These are phyloP conservation scores for Nemapogon koenigi DNA, from an alignment of 2,888 invertebrate genomes.

Conservation along the genomic window DNA sequence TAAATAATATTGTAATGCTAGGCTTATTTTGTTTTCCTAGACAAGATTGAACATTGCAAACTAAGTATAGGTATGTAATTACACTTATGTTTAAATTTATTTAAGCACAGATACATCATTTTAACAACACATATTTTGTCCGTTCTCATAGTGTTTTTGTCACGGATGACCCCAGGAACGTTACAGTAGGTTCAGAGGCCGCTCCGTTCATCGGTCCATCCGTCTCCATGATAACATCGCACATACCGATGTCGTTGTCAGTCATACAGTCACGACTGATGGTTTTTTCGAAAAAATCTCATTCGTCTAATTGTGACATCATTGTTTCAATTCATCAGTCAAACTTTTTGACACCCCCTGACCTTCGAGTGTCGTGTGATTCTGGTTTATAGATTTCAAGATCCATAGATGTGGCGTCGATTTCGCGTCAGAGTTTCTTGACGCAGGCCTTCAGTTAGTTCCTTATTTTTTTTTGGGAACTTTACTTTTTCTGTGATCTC, in stretches of 20 bases:
- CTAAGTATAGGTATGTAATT: too few species aligned
- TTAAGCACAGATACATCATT: too few species aligned
- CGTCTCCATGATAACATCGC: constrained; percentile 32
- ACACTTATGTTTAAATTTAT: too few species aligned
- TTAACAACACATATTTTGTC: too few species aligned
- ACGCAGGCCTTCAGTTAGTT: too few species aligned
- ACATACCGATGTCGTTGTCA: constrained; percentile 27
- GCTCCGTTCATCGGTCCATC: constrained; percentile 21
- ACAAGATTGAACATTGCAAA: too few species aligned
- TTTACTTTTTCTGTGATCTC: too few species aligned
- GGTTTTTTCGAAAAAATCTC: constrained; percentile 22
- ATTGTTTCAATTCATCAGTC: constrained; percentile 50
- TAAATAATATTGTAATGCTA: too few species aligned
- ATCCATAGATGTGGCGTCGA: constrained; percentile 10
- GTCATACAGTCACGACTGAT: constrained; percentile 15
- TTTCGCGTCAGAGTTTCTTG: too few species aligned
- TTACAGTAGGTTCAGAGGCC: constrained; percentile 14
- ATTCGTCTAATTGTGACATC: constrained; percentile 52
- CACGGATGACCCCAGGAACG: constrained; percentile 2
- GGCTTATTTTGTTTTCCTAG: too few species aligned
- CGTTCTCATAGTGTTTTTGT: too few species aligned
- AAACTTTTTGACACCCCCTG: constrained; percentile 26
- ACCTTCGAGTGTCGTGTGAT: constrained; percentile 30
- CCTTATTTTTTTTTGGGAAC: too few species aligned
- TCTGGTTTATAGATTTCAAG: constrained; percentile 14